Conservation (phyloP, 2,888 invertebrate species). For the Heliconius ismenius region DNA sequence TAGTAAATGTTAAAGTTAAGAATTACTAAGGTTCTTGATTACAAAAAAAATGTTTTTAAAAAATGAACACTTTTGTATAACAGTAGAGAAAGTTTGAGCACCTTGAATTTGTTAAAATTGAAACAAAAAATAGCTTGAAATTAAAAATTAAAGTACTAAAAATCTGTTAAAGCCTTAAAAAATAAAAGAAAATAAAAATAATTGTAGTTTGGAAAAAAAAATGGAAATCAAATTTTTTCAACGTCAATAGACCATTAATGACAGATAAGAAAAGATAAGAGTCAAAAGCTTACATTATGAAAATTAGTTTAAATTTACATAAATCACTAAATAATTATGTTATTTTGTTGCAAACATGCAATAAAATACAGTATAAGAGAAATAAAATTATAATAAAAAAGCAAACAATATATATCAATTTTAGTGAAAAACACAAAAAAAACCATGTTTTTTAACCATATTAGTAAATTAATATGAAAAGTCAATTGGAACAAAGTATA, state of each 20-base stretch:
- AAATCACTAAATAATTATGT: conserved; percentile 5
- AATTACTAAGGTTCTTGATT: background rate
- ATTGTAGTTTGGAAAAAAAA: conserved; percentile 42
- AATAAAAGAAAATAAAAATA: background rate
- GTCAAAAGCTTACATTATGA: conserved; percentile 27
- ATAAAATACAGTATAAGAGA: conserved; percentile 19
- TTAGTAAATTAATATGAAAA: conserved; percentile 16
- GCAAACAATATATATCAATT: conserved; percentile 12
- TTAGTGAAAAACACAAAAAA: conserved; percentile 14
- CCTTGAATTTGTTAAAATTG: conserved; percentile 21
- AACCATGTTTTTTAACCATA: background rate
- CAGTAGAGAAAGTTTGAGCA: conserved; percentile 21
- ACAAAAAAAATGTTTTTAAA: conserved; percentile 11
- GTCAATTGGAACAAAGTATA: conserved; percentile 14
- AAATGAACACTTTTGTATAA: conserved; percentile 35
- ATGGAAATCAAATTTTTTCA: conserved; percentile 22
- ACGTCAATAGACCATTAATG: conserved; percentile 36
- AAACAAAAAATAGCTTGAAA: background rate
- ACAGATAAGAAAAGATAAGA: conserved; percentile 23
- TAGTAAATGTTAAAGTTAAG: background rate
- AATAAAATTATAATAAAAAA: conserved; percentile 22
- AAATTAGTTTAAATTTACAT: conserved; percentile 33
- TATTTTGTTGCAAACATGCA: conserved; percentile 29
- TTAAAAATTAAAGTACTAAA: conserved; percentile 4
- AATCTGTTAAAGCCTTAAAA: background rate